Conservation (phyloP, 2,888 invertebrate species). For the Girardia tigrina region DNA sequence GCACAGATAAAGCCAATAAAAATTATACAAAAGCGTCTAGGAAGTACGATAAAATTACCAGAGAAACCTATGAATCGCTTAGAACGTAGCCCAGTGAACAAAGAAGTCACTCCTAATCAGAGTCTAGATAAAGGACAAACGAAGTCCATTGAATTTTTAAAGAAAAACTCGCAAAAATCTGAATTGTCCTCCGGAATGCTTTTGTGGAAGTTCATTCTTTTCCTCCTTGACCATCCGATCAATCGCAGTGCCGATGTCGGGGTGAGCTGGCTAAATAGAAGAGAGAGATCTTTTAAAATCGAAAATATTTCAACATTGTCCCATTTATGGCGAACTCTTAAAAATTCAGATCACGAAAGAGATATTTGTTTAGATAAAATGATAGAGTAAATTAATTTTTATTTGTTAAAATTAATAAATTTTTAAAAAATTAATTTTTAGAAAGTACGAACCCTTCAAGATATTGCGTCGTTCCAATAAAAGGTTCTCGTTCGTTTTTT, state of each 20-base stretch:
- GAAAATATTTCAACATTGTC: neutral
- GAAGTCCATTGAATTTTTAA: neutral
- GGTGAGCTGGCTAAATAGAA: neutral
- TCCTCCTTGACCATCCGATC: constrained; percentile 1
- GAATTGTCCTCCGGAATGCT: neutral
- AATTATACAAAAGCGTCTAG: too few species aligned
- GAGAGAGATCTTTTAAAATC: neutral
- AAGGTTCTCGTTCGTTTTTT: neutral
- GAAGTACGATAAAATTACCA: too few species aligned
- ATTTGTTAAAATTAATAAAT: neutral
- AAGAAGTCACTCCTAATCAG: too few species aligned
- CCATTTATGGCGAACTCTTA: neutral
- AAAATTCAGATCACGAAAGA: neutral
- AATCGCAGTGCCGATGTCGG: neutral
- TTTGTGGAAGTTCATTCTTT: constrained; percentile 1
- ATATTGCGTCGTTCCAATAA: neutral
- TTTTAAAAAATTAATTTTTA: neutral
- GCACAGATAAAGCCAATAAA: too few species aligned
- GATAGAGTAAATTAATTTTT: neutral
- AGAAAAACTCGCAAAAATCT: neutral
- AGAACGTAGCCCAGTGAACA: too few species aligned
- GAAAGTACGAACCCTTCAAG: neutral
- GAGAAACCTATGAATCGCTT: too few species aligned
- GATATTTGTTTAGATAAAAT: neutral
- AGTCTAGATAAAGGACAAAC: neutral